A percentile compares a stretch with the other conserved stretches of the same genome.
phyloP scores from a whole-genome alignment of 1,140 invertebrate genomes.

The Nephila pilipes region DNA sequence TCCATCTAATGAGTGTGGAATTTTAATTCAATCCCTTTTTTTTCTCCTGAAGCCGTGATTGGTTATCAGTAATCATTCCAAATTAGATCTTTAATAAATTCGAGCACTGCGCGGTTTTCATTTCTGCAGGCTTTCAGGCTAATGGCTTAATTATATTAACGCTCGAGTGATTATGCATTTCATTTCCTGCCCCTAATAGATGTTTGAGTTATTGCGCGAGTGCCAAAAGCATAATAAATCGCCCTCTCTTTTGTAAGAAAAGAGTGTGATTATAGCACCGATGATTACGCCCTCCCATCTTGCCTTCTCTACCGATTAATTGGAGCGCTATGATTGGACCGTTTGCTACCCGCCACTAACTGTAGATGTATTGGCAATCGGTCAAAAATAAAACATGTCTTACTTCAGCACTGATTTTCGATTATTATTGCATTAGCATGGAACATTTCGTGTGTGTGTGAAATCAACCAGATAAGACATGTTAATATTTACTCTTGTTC shows the following conservation, averaged over 20 bases:
- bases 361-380: too few relatives aligned
- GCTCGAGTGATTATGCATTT: neutral
- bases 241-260: conserved; percentile 19
- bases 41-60: too few relatives aligned
- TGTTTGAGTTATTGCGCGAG: neutral
- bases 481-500: too few relatives aligned
- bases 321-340: neutral
- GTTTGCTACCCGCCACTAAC: neutral
- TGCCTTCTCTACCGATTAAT: neutral
- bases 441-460: too few relatives aligned
- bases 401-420: too few relatives aligned
- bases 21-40: too few relatives aligned
- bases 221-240: neutral
- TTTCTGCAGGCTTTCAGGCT: neutral
- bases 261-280: neutral
- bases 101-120: neutral
- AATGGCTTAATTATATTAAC: conserved; percentile 36
- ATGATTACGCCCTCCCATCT: neutral
- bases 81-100: too few relatives aligned
- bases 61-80: too few relatives aligned
- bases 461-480: too few relatives aligned
- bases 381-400: too few relatives aligned
- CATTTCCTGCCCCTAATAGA: conserved; percentile 13
- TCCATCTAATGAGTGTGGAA: too few relatives aligned
- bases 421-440: too few relatives aligned